Evolutionary conservation across 35 echinoderm and acorn worm genomes (phyloP).

Genomic region (Ophiothrix spiculata): DNA sequence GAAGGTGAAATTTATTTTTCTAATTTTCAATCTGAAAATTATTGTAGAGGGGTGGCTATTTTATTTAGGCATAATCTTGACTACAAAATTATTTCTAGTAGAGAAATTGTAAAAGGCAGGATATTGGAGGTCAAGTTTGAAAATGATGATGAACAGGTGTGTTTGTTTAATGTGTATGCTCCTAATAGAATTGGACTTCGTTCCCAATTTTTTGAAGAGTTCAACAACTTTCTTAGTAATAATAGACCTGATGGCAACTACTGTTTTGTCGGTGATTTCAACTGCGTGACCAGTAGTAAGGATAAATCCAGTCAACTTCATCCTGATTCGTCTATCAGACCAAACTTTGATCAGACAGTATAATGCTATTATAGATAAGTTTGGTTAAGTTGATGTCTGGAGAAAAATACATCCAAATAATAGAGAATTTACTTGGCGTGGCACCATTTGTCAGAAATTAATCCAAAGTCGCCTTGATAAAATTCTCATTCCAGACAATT

Average conservation of each 20-base stretch:
- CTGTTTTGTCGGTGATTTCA: background rate
- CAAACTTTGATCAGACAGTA: background rate
- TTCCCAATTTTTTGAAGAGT: background rate
- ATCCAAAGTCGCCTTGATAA: conserved; percentile 6
- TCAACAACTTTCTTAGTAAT: background rate
- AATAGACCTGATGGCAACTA: background rate
- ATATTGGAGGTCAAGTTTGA: background rate
- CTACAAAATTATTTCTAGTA: background rate
- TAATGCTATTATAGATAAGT: background rate
- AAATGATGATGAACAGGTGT: background rate
- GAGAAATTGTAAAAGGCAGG: background rate
- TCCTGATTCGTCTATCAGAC: background rate
- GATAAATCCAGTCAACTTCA: too few relatives aligned
- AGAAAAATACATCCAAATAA: background rate
- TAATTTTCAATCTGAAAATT: too few relatives aligned
- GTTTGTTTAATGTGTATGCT: background rate
- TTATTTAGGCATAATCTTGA: background rate
- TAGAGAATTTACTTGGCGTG: background rate
- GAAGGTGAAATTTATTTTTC: too few relatives aligned
- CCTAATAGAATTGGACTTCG: background rate
- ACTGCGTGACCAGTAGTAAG: background rate
- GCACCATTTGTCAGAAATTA: background rate
- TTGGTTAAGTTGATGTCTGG: background rate
- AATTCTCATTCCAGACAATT: background rate
- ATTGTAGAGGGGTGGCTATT: background rate